Evolutionary conservation across 2,113 vertebrate genomes (phyloP).

Genomic region (Colius striatus): DNA sequence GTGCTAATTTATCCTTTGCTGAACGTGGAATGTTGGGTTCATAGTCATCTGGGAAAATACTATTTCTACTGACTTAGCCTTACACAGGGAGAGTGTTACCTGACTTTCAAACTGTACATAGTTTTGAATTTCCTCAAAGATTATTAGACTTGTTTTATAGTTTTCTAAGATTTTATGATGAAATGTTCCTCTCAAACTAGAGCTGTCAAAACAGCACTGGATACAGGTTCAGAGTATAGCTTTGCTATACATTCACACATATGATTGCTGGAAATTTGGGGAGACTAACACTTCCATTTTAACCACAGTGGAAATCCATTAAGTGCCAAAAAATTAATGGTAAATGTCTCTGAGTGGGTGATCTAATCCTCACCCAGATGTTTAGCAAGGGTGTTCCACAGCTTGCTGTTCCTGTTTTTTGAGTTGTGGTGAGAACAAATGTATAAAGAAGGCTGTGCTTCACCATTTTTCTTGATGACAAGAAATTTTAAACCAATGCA

Average conservation of each 20-base stretch:
- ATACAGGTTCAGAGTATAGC: background rate
- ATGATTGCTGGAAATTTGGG: background rate
- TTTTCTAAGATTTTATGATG: background rate
- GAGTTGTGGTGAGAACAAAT: background rate
- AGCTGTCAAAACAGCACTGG: background rate
- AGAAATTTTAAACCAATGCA: background rate
- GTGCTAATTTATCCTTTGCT: background rate
- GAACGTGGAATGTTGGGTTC: background rate
- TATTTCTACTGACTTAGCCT: background rate
- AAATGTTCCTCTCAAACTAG: background rate
- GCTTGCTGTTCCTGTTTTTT: background rate
- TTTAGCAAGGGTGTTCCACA: background rate
- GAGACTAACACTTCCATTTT: background rate
- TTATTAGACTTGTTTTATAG: background rate
- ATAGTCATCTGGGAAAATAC: background rate
- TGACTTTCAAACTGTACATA: background rate
- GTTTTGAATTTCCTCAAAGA: background rate
- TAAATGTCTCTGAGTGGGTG: background rate
- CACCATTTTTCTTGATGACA: background rate
- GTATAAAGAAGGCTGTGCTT: background rate
- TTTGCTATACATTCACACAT: background rate
- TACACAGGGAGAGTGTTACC: background rate
- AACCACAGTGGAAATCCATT: background rate
- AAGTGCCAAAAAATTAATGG: background rate
- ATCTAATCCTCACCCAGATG: background rate